Base-by-base conservation (phyloP, 2,113 vertebrate species). In the Athene noctua region DNA sequence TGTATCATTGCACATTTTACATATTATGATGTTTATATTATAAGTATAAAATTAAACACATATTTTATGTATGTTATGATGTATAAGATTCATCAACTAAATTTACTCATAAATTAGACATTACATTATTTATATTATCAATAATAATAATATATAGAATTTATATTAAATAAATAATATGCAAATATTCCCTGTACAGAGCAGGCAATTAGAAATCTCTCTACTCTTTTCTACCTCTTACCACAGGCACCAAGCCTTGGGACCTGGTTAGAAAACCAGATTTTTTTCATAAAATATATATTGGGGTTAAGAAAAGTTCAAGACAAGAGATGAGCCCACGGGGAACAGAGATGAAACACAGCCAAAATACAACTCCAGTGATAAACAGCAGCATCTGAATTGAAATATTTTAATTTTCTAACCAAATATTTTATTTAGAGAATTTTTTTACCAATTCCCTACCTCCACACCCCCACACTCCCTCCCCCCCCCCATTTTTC, bases 371-470 rank as follows among this genome's bases (percentile, higher is more conserved):
- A 5, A 30, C 14, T 80, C 74, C 25, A 73, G 18, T 72, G 34
- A 68, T 44, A 94, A 95, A 90, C 26, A 88, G 14, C 49, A 79
- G 57, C 34, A 66, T 77, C 5, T 0, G 83, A 94, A 88, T 5
- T 54, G 66, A 73, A 91, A 86, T 62, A 94, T 62, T 91, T 94
- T 94, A 3, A 59, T 91, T 91, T 94, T 80, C n/a, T 74, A 78
- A 38, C 16, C 1, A 4, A 77, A 90, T 10, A 66, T 58, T 71
- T 89, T 86, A 65, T 89, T 65, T 36, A 44, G 13, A 57, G 44
- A 36, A 17, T 68, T 34, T 66, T 81, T 89, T 92, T 44, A 67
- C 8, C 8, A 65, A 7, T 10, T 57, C 8, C 1, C 0, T n/a
- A 51, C 15, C 30, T 47, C 9, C 44, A 14, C 21, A 42, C 25